Conservation (phyloP, 2,888 invertebrate species). For the Amorpha juglandis region DNA sequence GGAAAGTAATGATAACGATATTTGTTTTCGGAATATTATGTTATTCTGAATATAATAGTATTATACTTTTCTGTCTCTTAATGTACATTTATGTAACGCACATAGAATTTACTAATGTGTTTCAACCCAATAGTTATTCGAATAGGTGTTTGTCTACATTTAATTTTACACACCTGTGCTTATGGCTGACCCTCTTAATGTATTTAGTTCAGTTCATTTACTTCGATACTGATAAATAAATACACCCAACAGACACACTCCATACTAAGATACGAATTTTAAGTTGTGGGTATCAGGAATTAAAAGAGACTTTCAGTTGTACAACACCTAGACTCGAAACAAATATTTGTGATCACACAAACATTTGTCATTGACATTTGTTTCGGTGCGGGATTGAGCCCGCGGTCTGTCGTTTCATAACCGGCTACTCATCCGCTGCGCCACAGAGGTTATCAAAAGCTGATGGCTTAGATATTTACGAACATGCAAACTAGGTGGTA, state of each 20-base stretch:
- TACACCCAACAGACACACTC: too few relatives aligned
- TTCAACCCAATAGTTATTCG: constrained; percentile 64
- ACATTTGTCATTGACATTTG: too few relatives aligned
- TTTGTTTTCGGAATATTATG: neutral
- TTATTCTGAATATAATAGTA: too few relatives aligned
- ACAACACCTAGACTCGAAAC: too few relatives aligned
- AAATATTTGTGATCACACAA: too few relatives aligned
- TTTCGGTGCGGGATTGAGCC: too few relatives aligned
- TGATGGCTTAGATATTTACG: constrained; percentile 7
- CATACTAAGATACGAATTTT: too few relatives aligned
- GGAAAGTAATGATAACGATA: neutral
- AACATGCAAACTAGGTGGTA: neutral
- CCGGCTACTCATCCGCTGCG: too few relatives aligned
- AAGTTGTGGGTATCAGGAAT: too few relatives aligned
- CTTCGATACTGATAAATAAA: constrained; percentile 38
- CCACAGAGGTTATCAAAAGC: too few relatives aligned
- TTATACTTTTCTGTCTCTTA: neutral
- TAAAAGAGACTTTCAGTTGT: too few relatives aligned
- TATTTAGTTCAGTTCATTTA: constrained; percentile 67
- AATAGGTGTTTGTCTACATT: constrained; percentile 60
- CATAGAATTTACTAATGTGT: constrained; percentile 61
- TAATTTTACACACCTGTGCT: constrained; percentile 74
- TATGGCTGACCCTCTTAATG: constrained; percentile 70
- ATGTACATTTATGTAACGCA: constrained; percentile 32
- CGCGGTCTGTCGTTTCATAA: too few relatives aligned